Conservation (phyloP, 2,113 vertebrate genomes). For the Mesoclemmys tuberculata region DNA sequence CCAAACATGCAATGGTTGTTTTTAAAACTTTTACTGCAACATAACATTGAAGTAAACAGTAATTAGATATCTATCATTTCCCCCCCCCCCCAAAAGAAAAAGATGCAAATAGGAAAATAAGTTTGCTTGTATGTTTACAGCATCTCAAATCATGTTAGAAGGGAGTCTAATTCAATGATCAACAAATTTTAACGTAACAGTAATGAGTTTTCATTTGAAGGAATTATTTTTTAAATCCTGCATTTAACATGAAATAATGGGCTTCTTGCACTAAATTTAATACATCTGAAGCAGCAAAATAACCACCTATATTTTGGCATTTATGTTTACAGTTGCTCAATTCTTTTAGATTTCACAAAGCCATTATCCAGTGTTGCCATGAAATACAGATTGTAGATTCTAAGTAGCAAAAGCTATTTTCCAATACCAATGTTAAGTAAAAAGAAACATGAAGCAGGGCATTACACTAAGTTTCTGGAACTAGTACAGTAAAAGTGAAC, state of each 20-base stretch:
- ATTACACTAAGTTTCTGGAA: slow-evolving; percentile 81
- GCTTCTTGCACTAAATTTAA: slow-evolving; percentile 71
- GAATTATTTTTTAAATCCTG: slow-evolving; percentile 66
- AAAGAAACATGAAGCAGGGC: slow-evolving; percentile 76
- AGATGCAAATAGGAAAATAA: slow-evolving; percentile 72
- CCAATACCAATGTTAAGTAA: slow-evolving; percentile 75
- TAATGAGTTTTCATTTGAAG: slow-evolving; percentile 70
- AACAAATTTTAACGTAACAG: slow-evolving; percentile 76
- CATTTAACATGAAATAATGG: slow-evolving; percentile 72
- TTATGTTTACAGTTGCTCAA: slow-evolving; percentile 77
- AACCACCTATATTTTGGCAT: slow-evolving; percentile 78
- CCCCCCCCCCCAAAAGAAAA: slow-evolving; percentile 27
- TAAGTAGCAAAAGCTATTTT: slow-evolving; percentile 80
- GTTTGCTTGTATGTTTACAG: slow-evolving; percentile 68
- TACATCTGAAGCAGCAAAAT: slow-evolving; percentile 79
- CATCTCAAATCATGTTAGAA: slow-evolving; percentile 72
- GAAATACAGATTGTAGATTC: slow-evolving; percentile 75
- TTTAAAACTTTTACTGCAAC: slow-evolving; percentile 83
- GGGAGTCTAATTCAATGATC: slow-evolving; percentile 70
- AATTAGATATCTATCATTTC: slow-evolving; percentile 77
- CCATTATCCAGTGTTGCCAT: slow-evolving; percentile 86
- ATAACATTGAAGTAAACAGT: slow-evolving; percentile 80
- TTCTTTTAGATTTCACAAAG: slow-evolving; percentile 74
- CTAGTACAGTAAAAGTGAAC: slow-evolving; percentile 76
- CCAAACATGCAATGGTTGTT: slow-evolving; percentile 86